Evolutionary conservation across 2,113 vertebrate genomes (phyloP).

Genomic region (Pseudopipra pipra): DNA sequence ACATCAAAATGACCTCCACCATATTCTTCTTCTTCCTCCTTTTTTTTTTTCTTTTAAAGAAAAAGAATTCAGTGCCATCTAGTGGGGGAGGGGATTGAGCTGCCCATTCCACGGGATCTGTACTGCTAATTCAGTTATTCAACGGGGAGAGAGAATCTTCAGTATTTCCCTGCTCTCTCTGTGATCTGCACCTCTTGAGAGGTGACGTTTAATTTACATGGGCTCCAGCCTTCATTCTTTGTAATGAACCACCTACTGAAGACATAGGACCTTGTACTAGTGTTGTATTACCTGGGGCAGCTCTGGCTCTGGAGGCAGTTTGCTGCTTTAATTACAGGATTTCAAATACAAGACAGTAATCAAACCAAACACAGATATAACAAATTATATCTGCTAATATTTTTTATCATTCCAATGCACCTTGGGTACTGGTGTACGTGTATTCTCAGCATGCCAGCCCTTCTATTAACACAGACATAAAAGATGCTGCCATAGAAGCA

Average conservation of each 20-base stretch:
- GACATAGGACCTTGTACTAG: background rate
- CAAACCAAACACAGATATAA: slow-evolving; percentile 59
- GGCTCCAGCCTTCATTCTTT: background rate
- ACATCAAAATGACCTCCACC: slow-evolving; percentile 63
- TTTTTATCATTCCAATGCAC: slow-evolving; percentile 46
- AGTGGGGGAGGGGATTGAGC: slow-evolving; percentile 77
- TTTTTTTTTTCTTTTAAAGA: slow-evolving; percentile 33
- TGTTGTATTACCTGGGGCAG: background rate
- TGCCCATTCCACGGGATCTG: background rate
- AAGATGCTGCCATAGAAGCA: background rate
- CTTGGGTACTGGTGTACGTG: background rate
- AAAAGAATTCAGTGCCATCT: slow-evolving; percentile 80
- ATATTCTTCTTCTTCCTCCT: slow-evolving; percentile 49
- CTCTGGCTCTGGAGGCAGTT: slow-evolving; percentile 16
- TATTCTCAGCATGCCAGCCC: background rate
- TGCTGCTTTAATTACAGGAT: background rate
- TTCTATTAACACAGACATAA: background rate
- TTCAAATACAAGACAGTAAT: slow-evolving; percentile 55
- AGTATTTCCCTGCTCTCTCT: background rate
- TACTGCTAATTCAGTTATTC: background rate
- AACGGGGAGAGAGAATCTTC: background rate
- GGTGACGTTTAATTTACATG: background rate
- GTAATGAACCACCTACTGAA: background rate
- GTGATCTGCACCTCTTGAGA: background rate
- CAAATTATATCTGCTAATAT: slow-evolving; percentile 52